phyloP scores from a whole-genome alignment of 1,140 invertebrate genomes.

The Diorhabda sublineata region DNA sequence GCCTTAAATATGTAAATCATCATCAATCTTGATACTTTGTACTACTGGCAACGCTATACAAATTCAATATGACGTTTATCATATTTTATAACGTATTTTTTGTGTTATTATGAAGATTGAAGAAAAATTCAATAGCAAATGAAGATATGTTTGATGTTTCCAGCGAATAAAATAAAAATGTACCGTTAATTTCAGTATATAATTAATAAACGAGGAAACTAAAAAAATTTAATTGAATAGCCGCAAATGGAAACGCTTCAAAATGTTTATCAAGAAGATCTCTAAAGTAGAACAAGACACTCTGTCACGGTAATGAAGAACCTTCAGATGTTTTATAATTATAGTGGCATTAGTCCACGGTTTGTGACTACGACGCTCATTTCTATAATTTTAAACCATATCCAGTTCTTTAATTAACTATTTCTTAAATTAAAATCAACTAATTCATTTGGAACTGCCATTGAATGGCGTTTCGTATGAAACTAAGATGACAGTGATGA shows the following conservation, averaged over 20 bases:
- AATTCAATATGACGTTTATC: no score
- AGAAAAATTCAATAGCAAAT: no score
- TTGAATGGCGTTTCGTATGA: not conserved
- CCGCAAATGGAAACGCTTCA: constrained; percentile 17
- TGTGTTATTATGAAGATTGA: no score
- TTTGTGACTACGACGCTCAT: constrained; percentile 23
- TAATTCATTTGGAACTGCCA: constrained; percentile 4
- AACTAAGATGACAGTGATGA: no score
- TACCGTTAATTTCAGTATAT: constrained; percentile 10
- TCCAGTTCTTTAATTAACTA: constrained; percentile 29
- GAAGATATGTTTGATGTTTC: no score
- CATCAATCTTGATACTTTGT: no score
- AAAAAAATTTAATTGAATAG: constrained; percentile 14
- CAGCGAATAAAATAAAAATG: no score
- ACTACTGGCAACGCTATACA: no score
- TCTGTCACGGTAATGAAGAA: constrained; percentile 31
- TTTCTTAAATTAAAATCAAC: constrained; percentile 13
- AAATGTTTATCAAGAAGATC: constrained; percentile 23
- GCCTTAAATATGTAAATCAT: no score
- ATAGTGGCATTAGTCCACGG: constrained; percentile 29
- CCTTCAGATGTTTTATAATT: constrained; percentile 30
- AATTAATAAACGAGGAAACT: constrained; percentile 8
- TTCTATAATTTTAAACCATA: constrained; percentile 29
- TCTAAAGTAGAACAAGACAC: constrained; percentile 31
- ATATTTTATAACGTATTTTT: no score